Evolutionary conservation across 2,888 invertebrate species (phyloP).

Genomic region (Nebria brevicollis): DNA sequence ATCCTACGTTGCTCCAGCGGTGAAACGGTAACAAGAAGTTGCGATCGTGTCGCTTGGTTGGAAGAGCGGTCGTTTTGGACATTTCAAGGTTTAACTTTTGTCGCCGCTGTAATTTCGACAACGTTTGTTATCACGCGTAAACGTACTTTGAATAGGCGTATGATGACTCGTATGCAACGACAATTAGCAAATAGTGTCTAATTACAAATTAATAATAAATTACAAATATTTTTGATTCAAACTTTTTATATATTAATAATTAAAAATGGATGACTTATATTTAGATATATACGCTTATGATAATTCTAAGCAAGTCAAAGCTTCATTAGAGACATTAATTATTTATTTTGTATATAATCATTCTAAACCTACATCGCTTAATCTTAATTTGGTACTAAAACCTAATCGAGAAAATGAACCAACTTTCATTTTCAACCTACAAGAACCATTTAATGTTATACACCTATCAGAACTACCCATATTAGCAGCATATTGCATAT

Average conservation of each 20-base stretch:
- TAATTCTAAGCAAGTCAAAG: constrained; percentile 58
- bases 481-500: constrained; percentile 63
- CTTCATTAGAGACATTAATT: constrained; percentile 72
- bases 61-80: constrained; percentile 88
- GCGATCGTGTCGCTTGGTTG: constrained; percentile 84
- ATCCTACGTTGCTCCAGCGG: constrained; percentile 82
- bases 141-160: constrained; percentile 73
- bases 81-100: constrained; percentile 78
- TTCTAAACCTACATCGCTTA: constrained; percentile 64
- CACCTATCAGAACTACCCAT: constrained; percentile 60
- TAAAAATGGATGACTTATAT: constrained; percentile 55
- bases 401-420: constrained; percentile 51
- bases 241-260: neutral
- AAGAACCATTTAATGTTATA: constrained; percentile 58
- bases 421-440: constrained; percentile 58
- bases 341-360: constrained; percentile 71
- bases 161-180: constrained; percentile 75
- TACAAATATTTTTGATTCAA: neutral
- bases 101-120: constrained; percentile 72
- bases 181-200: constrained; percentile 74
- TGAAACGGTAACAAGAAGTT: constrained; percentile 84
- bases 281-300: constrained; percentile 36
- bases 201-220: constrained; percentile 28
- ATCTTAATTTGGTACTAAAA: constrained; percentile 62
- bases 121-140: constrained; percentile 73